Percentiles rank a stretch among this genome's conserved stretches.
phyloP scores from a whole-genome alignment of 2,888 invertebrate genomes.

The Agapetus fuscipes region DNA sequence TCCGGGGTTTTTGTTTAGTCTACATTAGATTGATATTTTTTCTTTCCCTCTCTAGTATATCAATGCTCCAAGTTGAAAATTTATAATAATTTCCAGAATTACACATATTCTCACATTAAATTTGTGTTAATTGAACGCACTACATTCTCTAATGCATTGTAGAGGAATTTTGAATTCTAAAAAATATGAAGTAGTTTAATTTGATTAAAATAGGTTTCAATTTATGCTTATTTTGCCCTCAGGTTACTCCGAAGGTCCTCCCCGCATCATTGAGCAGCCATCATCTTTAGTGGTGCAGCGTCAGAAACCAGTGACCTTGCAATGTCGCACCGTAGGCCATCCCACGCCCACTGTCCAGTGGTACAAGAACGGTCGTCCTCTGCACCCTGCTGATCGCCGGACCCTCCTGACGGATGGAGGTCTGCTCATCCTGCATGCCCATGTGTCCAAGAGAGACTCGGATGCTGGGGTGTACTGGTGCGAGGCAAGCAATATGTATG shows the following conservation, averaged over 20 bases:
- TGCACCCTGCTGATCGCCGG: constrained; percentile 47
- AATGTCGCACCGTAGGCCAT: constrained; percentile 81
- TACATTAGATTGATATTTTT: too few species aligned
- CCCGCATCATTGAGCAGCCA: constrained; percentile 86
- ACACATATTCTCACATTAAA: too few species aligned
- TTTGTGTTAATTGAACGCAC: too few species aligned
- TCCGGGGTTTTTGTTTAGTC: too few species aligned
- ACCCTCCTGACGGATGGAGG: constrained; percentile 72
- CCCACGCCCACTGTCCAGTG: constrained; percentile 73
- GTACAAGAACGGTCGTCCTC: constrained; percentile 56
- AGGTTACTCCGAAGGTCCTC: constrained; percentile 33
- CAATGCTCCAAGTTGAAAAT: too few species aligned
- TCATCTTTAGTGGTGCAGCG: constrained; percentile 80
- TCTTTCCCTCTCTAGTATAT: too few species aligned
- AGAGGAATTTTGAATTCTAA: too few species aligned
- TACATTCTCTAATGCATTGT: too few species aligned
- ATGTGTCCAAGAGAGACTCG: constrained; percentile 71
- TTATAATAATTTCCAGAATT: too few species aligned
- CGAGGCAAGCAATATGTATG: constrained; percentile 73
- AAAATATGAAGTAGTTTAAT: too few species aligned
- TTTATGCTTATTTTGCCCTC: too few species aligned
- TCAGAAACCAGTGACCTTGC: constrained; percentile 84
- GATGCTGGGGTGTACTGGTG: constrained; percentile 88
- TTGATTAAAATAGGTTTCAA: too few species aligned
- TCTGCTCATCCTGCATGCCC: constrained; percentile 74